Conservation (phyloP, 2,113 vertebrate genomes). For the Pogona vitticeps region DNA sequence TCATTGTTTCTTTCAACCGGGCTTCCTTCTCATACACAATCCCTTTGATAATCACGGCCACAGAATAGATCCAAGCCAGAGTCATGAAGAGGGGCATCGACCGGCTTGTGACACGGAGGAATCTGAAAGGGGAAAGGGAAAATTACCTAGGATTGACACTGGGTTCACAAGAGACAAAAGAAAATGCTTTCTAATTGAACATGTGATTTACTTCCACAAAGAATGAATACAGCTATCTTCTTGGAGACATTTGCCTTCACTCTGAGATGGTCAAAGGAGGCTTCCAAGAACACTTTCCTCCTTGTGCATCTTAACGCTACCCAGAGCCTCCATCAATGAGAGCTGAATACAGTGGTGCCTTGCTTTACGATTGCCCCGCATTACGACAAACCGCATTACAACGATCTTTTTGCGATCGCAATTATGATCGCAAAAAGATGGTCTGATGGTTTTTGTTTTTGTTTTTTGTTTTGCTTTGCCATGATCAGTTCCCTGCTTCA, state of each 20-base stretch:
- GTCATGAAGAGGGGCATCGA: slow-evolving; percentile 99
- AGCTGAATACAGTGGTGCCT: too few species aligned
- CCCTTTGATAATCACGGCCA: slow-evolving; percentile 95
- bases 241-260: not conserved
- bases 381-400: too few species aligned
- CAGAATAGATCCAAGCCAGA: slow-evolving; percentile 97
- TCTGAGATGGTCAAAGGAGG: not conserved
- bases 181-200: not conserved
- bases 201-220: not conserved
- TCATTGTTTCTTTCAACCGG: slow-evolving; percentile 96
- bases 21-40: slow-evolving; percentile 98
- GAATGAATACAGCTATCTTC: not conserved
- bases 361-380: too few species aligned
- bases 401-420: too few species aligned
- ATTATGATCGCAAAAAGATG: too few species aligned
- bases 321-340: not conserved
- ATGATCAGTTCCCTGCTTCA: too few species aligned
- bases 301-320: not conserved
- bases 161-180: not conserved
- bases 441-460: too few species aligned
- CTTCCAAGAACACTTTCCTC: not conserved
- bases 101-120: slow-evolving; percentile 93
- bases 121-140: slow-evolving; percentile 74
- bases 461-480: too few species aligned
- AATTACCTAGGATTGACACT: not conserved